A percentile compares a stretch with the other conserved stretches of the same genome.
Evolutionary conservation across 2,113 vertebrate species (phyloP).

Genomic region (Notarius lentiginosus): DNA sequence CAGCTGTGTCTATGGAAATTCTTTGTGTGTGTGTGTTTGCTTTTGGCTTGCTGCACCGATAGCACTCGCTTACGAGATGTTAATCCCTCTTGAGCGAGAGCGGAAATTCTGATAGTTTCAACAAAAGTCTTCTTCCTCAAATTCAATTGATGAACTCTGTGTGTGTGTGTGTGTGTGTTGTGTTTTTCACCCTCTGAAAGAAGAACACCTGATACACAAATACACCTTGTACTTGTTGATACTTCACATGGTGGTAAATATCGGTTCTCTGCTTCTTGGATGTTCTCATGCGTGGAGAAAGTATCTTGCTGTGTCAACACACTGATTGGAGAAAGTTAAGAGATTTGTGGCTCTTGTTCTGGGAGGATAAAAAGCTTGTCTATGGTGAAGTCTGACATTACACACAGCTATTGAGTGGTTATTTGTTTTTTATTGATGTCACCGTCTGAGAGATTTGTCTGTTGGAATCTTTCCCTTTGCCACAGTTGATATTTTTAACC

Average conservation of each 20-base stretch:
- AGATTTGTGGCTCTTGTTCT: slow-evolving; percentile 34
- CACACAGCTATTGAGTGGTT: slow-evolving; percentile 13
- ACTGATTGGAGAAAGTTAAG: slow-evolving; percentile 25
- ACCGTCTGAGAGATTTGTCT: slow-evolving; percentile 16
- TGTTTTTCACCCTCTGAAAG: slow-evolving; percentile 53
- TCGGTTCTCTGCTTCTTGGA: slow-evolving; percentile 53
- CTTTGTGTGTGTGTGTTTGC: slow-evolving; percentile 70
- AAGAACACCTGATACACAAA: slow-evolving; percentile 65
- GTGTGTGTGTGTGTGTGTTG: slow-evolving; percentile 41
- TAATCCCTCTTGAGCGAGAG: slow-evolving; percentile 70
- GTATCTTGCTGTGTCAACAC: slow-evolving; percentile 51
- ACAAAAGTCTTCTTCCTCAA: slow-evolving; percentile 65
- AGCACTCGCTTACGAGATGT: slow-evolving; percentile 57
- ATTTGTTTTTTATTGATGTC: slow-evolving; percentile 23
- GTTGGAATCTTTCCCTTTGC: slow-evolving; percentile 19
- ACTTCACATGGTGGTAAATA: slow-evolving; percentile 62
- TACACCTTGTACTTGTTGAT: slow-evolving; percentile 61
- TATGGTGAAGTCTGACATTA: slow-evolving; percentile 23
- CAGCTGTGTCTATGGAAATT: slow-evolving; percentile 72
- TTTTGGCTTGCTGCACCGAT: slow-evolving; percentile 70
- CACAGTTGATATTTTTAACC: slow-evolving; percentile 19
- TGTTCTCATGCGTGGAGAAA: slow-evolving; percentile 53
- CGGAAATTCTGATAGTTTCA: slow-evolving; percentile 71
- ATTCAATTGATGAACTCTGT: slow-evolving; percentile 58
- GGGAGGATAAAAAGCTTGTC: slow-evolving; percentile 41